Base-by-base conservation (phyloP, 2,113 vertebrate genomes). In the Protobothrops mucrosquamatus region DNA sequence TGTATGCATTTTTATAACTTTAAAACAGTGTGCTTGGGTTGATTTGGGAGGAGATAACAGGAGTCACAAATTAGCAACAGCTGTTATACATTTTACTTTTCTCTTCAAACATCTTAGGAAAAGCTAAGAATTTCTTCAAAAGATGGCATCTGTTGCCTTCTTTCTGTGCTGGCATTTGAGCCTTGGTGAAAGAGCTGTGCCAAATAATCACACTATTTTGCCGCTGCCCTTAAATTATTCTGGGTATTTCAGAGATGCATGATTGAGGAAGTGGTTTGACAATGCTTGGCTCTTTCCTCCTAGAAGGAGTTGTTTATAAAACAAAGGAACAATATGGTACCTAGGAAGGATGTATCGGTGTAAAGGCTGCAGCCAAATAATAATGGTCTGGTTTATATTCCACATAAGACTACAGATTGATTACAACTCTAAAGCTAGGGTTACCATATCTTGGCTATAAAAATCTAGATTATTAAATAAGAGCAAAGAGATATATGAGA, bases 361-460 rank as follows among this genome's bases (percentile, higher is more conserved):
- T 22, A 93, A 81, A 81, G 91, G 95, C 95, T 92, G 95, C 94
- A 95, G 94, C 92, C 93, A 57, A 29, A 74, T 87, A 54, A n/a
- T 94, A 90, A 54, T 74, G 8, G 29, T 59, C 48, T 48, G 46
- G 86, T 26, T 85, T 15, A 18, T 24, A 59, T 22, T 26, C 22
- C 15, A 18, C n/a, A 20, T 18, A 43, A 69, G 57, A 12, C 46
- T 29, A 54, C 52, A 89, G 55, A 91, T 8, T 3, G 90, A 90
- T 89, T 34, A 22, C 57, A 26, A 85, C 18, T 24, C 8, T 51
- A 34, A 12, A 54, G 61, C 7, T 43, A 81, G 6, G 69, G 11
- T 92, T 57, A 55, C 89, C 61, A 22, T 81, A 43, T 81, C 34
- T 43, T 81, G 69, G 34, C 69, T 81, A 43, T 43, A 81, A 43